Evolutionary conservation across 1,140 invertebrate species (phyloP).

Genomic region (Druon quercuslanigerum): DNA sequence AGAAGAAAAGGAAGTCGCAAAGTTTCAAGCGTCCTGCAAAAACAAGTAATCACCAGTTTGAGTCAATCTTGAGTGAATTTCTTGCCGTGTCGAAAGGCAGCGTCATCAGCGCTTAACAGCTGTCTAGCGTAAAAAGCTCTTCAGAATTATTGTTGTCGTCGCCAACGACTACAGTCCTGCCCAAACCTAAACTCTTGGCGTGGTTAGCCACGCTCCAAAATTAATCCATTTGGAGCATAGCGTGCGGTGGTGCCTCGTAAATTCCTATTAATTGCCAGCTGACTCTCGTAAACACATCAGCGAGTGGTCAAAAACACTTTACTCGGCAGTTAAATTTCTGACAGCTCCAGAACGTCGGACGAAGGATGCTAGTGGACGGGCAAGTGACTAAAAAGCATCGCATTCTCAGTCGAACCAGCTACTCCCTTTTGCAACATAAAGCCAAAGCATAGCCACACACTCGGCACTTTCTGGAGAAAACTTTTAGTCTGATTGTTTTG

Average conservation of each 20-base stretch:
- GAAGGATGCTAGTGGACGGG: neutral
- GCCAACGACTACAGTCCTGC: conserved; percentile 43
- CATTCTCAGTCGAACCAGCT: conserved; percentile 31
- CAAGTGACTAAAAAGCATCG: conserved; percentile 31
- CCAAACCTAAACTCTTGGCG: conserved; percentile 52
- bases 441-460: neutral
- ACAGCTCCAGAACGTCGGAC: neutral
- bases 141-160: conserved; percentile 48
- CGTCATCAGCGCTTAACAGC: conserved; percentile 57
- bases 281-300: conserved; percentile 63
- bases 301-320: conserved; percentile 51
- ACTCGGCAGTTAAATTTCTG: conserved; percentile 26
- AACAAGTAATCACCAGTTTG: conserved; percentile 34
- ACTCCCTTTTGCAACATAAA: neutral
- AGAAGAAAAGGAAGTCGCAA: conserved; percentile 10
- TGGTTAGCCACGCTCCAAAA: conserved; percentile 47
- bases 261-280: conserved; percentile 68
- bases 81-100: conserved; percentile 38
- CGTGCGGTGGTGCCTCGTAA: conserved; percentile 60
- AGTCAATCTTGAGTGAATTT: conserved; percentile 42
- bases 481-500: conserved; percentile 12
- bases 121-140: conserved; percentile 60
- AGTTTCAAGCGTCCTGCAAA: conserved; percentile 24
- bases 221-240: conserved; percentile 61
- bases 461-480: neutral